These are phyloP conservation scores for Taenioides sp. DNA, from an alignment of 2,797 vertebrate species.

Conservation along the genomic window DNA sequence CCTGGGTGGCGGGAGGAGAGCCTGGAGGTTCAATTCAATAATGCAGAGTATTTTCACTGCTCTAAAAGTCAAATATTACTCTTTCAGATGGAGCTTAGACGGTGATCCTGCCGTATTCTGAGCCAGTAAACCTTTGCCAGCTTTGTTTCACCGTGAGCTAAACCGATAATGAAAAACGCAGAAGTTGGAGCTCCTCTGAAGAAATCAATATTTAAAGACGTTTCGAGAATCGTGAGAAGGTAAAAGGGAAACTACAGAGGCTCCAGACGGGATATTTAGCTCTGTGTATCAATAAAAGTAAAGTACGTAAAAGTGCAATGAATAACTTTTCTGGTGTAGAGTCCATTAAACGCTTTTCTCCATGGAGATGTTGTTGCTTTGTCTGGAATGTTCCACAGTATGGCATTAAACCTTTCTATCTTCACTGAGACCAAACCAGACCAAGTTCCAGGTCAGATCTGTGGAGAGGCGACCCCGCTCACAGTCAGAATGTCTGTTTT, in stretches of 20 bases:
- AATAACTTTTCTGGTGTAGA: too few relatives aligned
- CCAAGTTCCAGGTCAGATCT: too few relatives aligned
- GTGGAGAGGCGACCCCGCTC: too few relatives aligned
- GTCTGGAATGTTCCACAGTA: too few relatives aligned
- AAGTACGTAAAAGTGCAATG: too few relatives aligned
- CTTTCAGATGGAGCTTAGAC: conserved; percentile 51
- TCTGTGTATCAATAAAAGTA: too few relatives aligned
- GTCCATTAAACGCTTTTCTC: too few relatives aligned
- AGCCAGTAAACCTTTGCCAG: neutral
- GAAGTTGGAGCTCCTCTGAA: neutral
- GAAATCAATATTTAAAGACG: neutral
- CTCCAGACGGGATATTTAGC: neutral
- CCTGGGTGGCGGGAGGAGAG: conserved; percentile 51
- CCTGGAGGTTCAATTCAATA: conserved; percentile 63
- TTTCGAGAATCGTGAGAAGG: neutral
- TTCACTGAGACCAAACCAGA: too few relatives aligned
- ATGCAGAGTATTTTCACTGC: conserved; percentile 40
- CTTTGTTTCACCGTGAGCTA: neutral
- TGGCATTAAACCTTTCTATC: too few relatives aligned
- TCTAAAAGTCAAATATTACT: conserved; percentile 33
- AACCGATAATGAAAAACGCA: conserved; percentile 17
- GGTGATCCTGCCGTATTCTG: conserved; percentile 34
- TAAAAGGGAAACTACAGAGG: neutral
- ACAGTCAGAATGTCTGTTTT: too few relatives aligned
- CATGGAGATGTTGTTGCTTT: too few relatives aligned